phyloP scores from a whole-genome alignment of 2,113 vertebrate species.

The Tupaia chinensis region DNA sequence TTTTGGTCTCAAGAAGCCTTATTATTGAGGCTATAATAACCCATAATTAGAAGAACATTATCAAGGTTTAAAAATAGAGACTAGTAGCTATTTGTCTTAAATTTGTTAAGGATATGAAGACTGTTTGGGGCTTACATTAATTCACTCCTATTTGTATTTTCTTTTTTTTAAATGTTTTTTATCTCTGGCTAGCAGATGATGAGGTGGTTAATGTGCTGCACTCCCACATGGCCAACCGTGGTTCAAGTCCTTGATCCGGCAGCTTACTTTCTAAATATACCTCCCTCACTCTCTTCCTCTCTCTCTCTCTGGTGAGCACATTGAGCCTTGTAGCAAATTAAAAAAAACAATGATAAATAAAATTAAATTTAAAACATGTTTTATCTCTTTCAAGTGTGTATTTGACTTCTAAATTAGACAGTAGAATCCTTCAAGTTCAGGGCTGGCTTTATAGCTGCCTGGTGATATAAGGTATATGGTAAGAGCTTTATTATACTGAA shows the following conservation, averaged over 20 bases:
- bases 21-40: conserved; percentile 1
- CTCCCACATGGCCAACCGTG: no score
- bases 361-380: background rate
- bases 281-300: no score
- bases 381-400: background rate
- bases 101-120: conserved; percentile 7
- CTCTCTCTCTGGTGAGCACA: no score
- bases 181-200: background rate
- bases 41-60: background rate
- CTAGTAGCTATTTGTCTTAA: conserved; percentile 19
- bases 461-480: background rate
- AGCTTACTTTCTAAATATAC: no score
- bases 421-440: background rate
- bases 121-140: conserved; percentile 32
- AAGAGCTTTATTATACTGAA: background rate
- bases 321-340: no score
- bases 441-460: conserved; percentile 4
- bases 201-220: no score
- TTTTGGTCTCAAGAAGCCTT: background rate
- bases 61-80: background rate
- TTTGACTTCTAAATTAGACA: background rate
- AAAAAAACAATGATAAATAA: no score
- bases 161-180: background rate
- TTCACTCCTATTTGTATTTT: background rate
- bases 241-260: no score